Conservation (phyloP, 2,888 invertebrate genomes). For the Nemoura dubitans region DNA sequence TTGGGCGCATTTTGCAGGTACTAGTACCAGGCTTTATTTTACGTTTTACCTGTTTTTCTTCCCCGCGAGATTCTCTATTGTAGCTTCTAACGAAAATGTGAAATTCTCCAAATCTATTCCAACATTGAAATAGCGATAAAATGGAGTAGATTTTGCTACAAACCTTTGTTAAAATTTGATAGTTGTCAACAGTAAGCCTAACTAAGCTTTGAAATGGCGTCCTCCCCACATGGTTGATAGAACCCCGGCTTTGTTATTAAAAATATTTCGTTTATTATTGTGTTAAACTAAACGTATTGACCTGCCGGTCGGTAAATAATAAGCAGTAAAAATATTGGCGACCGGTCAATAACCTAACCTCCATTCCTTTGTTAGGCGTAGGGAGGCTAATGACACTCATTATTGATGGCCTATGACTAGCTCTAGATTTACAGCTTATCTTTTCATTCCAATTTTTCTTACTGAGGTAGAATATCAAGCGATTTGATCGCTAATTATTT, state of each 20-base stretch:
- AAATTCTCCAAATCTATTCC: not conserved
- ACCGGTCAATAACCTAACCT: slow-evolving; percentile 30
- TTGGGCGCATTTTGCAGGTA: slow-evolving; percentile 77
- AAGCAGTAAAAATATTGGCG: slow-evolving; percentile 29
- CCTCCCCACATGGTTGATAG: slow-evolving; percentile 70
- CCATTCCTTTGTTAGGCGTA: slow-evolving; percentile 29
- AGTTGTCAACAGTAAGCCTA: slow-evolving; percentile 71
- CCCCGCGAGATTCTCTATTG: not conserved
- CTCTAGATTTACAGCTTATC: not conserved
- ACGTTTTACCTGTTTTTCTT: slow-evolving; percentile 39
- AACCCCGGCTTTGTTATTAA: slow-evolving; percentile 53
- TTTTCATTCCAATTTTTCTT: not conserved
- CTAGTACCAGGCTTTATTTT: slow-evolving; percentile 62
- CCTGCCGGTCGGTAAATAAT: not conserved
- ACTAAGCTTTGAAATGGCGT: slow-evolving; percentile 78
- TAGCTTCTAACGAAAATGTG: not conserved
- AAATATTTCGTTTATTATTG: slow-evolving; percentile 31
- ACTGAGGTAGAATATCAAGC: slow-evolving; percentile 18
- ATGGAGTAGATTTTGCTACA: slow-evolving; percentile 32
- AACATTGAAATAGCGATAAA: not conserved
- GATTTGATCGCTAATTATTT: not conserved
- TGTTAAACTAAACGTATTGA: not conserved
- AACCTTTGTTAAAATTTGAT: slow-evolving; percentile 47
- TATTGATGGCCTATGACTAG: slow-evolving; percentile 20
- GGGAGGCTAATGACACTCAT: slow-evolving; percentile 16